A percentile compares a stretch with the other conserved stretches of the same genome.
Evolutionary conservation across 2,113 vertebrate species (phyloP).

Genomic region (Verasper variegatus): DNA sequence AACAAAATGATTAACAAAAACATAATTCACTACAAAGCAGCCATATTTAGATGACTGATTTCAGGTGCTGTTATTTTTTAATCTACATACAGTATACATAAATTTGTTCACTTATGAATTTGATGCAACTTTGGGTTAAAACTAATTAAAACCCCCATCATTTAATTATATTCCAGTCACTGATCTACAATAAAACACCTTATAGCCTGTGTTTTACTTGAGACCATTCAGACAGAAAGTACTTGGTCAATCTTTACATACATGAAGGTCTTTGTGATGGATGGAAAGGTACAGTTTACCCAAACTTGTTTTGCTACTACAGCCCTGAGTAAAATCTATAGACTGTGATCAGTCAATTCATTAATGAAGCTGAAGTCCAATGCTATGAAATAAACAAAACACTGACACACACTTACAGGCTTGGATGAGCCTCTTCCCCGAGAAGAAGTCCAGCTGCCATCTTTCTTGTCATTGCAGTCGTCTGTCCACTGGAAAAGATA

Average conservation of each 20-base stretch:
- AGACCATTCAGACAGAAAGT: no score
- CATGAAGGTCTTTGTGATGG: no score
- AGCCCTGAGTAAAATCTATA: background rate
- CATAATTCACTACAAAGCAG: no score
- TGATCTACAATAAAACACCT: no score
- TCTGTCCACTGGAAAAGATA: conserved; percentile 89
- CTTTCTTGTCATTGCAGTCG: conserved; percentile 89
- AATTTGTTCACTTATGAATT: background rate
- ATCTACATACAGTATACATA: no score
- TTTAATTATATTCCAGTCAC: no score
- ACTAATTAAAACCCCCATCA: no score
- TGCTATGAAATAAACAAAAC: background rate
- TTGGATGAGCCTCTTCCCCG: conserved; percentile 85
- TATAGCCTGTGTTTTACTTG: no score
- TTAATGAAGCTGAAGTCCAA: background rate
- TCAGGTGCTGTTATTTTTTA: no score
- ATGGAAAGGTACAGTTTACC: background rate
- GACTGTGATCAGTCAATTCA: background rate
- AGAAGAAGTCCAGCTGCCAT: conserved; percentile 89
- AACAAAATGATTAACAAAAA: background rate
- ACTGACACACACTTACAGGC: conserved; percentile 80
- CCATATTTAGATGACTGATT: background rate
- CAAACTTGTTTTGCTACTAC: background rate
- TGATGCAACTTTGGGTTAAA: no score
- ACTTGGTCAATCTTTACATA: background rate